Evolutionary conservation across 2,888 invertebrate species (phyloP).

Genomic region (Volucella inflata): DNA sequence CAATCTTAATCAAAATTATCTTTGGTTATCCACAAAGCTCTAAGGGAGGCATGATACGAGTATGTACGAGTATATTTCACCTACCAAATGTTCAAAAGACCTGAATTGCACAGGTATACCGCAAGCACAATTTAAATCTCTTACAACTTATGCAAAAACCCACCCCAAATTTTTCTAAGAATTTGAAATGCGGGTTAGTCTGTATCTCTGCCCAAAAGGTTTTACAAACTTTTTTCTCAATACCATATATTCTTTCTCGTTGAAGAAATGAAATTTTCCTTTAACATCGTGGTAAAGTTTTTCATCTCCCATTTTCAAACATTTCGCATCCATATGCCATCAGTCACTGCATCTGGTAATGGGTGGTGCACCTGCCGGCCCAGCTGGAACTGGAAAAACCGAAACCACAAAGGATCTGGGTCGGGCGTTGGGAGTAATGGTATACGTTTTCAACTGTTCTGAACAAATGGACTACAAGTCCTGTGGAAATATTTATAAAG

Average conservation of each 20-base stretch:
- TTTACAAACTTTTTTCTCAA: slow-evolving; percentile 16
- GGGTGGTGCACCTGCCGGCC: slow-evolving; percentile 98
- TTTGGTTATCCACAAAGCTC: slow-evolving; percentile 43
- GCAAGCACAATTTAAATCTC: slow-evolving; percentile 51
- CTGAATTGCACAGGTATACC: slow-evolving; percentile 51
- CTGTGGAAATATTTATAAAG: slow-evolving; percentile 98
- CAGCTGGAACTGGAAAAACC: slow-evolving; percentile 98
- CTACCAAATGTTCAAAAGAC: slow-evolving; percentile 31
- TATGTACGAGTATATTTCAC: background rate
- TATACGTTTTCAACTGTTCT: slow-evolving; percentile 98
- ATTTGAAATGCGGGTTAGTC: slow-evolving; percentile 55
- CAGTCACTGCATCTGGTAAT: slow-evolving; percentile 94
- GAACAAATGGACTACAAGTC: slow-evolving; percentile 99
- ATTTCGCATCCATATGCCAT: slow-evolving; percentile 51
- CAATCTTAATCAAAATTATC: slow-evolving; percentile 39
- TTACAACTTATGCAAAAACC: slow-evolving; percentile 30
- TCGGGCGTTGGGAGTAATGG: slow-evolving; percentile 97
- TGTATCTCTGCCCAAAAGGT: slow-evolving; percentile 39
- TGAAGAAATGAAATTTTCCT: slow-evolving; percentile 30
- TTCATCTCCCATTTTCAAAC: slow-evolving; percentile 55
- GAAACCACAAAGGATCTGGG: slow-evolving; percentile 99
- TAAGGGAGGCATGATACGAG: slow-evolving; percentile 16
- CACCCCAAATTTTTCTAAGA: slow-evolving; percentile 43
- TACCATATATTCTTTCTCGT: background rate
- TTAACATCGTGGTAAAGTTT: slow-evolving; percentile 22